Evolutionary conservation across 1,140 invertebrate species (phyloP).

Genomic region (Lucilia sericata): DNA sequence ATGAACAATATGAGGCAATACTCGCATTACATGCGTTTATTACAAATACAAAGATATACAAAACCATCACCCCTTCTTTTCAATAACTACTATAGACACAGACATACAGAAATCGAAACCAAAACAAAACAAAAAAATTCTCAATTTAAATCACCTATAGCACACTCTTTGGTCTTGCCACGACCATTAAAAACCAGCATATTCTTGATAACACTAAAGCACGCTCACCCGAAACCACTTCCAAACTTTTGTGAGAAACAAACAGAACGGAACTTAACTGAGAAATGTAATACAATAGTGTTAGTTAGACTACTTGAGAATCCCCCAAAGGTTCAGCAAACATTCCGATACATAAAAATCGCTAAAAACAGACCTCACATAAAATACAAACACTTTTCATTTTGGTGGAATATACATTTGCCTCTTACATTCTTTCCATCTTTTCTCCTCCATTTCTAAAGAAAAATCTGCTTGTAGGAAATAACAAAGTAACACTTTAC

Average conservation of each 20-base stretch:
- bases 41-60: slow-evolving; percentile 3
- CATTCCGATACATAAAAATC: slow-evolving; percentile 21
- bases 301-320: slow-evolving; percentile 17
- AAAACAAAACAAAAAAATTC: slow-evolving; percentile 22
- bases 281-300: slow-evolving; percentile 29
- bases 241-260: not conserved
- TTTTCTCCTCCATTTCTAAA: too few species aligned
- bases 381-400: not conserved
- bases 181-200: not conserved
- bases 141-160: slow-evolving; percentile 34
- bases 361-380: too few species aligned
- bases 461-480: not conserved
- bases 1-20: slow-evolving; percentile 29
- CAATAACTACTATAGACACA: not conserved
- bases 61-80: too few species aligned
- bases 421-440: too few species aligned
- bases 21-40: slow-evolving; percentile 14
- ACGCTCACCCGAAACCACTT: not conserved
- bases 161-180: not conserved
- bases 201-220: not conserved
- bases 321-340: slow-evolving; percentile 5
- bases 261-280: slow-evolving; percentile 23
- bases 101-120: slow-evolving; percentile 23
- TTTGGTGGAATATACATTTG: too few species aligned
- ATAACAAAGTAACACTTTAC: slow-evolving; percentile 39